phyloP scores from a whole-genome alignment of 2,113 vertebrate species.

The Tetrax tetrax region DNA sequence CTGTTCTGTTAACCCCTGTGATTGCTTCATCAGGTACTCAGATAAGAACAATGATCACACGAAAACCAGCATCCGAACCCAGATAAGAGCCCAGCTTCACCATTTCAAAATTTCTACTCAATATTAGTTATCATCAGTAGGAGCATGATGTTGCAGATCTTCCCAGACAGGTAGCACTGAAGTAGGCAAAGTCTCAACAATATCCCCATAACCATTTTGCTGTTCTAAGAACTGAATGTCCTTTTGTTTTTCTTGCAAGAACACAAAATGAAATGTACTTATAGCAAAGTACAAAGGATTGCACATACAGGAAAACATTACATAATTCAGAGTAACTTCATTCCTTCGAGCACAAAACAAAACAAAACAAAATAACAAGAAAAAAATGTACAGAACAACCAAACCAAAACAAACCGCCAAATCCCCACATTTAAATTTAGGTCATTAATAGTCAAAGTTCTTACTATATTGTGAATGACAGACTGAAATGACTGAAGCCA shows the following conservation, averaged over 20 bases:
- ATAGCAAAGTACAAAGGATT: neutral
- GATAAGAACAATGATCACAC: neutral
- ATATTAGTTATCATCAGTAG: neutral
- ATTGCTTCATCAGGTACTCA: neutral
- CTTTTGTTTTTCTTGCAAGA: neutral
- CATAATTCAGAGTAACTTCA: neutral
- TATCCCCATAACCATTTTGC: neutral
- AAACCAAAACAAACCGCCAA: neutral
- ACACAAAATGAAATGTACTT: neutral
- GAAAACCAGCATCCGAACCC: neutral
- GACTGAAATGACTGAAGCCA: neutral
- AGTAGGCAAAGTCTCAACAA: neutral
- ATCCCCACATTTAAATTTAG: neutral
- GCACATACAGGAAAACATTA: neutral
- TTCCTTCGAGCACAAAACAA: neutral
- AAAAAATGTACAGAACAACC: no score
- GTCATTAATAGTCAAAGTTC: neutral
- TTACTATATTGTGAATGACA: neutral
- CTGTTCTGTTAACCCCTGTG: neutral
- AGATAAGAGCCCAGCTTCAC: neutral
- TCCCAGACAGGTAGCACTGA: neutral
- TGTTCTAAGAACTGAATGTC: neutral
- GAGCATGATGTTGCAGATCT: neutral
- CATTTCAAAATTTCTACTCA: neutral
- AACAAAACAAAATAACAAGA: neutral